These are phyloP conservation scores for Acromyrmex heyeri DNA, from an alignment of 1,140 invertebrate species.

Conservation along the genomic window DNA sequence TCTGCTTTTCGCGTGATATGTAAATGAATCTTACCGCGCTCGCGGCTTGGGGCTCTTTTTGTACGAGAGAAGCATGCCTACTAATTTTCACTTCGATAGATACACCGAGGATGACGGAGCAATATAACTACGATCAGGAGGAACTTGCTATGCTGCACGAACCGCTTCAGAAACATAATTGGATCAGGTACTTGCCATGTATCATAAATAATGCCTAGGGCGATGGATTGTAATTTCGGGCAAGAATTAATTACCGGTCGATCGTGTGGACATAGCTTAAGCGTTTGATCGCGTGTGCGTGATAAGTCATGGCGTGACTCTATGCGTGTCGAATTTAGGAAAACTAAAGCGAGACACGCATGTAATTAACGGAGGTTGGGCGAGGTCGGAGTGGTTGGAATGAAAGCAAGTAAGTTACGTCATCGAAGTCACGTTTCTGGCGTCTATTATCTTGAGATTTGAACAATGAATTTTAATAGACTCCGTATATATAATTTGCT, in stretches of 20 bases:
- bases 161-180: conserved; percentile 33
- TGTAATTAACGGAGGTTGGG: background rate
- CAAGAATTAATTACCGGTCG: conserved; percentile 53
- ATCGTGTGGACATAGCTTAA: conserved; percentile 52
- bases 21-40: conserved; percentile 25
- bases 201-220: conserved; percentile 42
- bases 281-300: conserved; percentile 38
- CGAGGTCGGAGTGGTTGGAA: background rate
- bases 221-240: conserved; percentile 48
- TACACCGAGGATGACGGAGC: background rate
- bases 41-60: background rate
- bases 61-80: background rate
- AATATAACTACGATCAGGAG: background rate
- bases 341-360: conserved; percentile 34
- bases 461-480: background rate
- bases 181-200: conserved; percentile 38
- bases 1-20: conserved; percentile 26
- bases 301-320: conserved; percentile 41
- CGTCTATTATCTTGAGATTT: background rate
- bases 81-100: conserved; percentile 12
- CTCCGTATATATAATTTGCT: background rate
- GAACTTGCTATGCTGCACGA: background rate
- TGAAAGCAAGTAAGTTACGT: background rate
- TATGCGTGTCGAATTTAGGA: conserved; percentile 40
- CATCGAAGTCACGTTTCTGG: background rate